Conservation (phyloP, 2,888 invertebrate genomes). For the Hydrotaea cyrtoneurina region DNA sequence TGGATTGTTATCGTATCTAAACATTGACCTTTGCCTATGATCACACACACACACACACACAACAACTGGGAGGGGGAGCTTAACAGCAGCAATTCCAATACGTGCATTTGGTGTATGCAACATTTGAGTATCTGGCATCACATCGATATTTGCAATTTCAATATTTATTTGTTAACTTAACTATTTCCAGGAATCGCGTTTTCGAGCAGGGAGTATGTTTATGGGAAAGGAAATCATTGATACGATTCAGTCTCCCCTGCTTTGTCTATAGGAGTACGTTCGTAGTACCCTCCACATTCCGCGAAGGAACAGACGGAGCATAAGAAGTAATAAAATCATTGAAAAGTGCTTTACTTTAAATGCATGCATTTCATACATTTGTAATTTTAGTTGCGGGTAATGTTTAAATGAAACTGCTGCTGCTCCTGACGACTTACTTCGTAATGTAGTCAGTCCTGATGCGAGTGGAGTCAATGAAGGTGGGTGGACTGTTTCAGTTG, state of each 20-base stretch:
- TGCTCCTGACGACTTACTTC: slow-evolving; percentile 9
- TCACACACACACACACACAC: neutral
- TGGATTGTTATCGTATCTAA: slow-evolving; percentile 31
- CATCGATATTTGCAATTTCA: neutral
- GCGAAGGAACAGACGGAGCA: slow-evolving; percentile 43
- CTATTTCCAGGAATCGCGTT: slow-evolving; percentile 8
- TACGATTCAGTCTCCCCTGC: neutral
- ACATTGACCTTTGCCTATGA: slow-evolving; percentile 55
- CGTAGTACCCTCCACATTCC: too few species aligned
- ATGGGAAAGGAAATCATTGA: neutral
- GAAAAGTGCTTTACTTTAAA: neutral
- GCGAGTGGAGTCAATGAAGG: neutral
- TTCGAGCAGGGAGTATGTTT: neutral
- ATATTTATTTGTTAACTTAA: neutral
- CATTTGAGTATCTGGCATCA: neutral
- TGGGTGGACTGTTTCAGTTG: neutral
- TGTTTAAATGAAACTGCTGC: slow-evolving; percentile 1
- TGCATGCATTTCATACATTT: slow-evolving; percentile 2
- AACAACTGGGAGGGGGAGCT: neutral
- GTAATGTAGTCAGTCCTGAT: slow-evolving; percentile 24
- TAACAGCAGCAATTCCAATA: neutral
- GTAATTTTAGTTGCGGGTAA: neutral
- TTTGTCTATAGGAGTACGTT: neutral
- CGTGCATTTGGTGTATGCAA: neutral
- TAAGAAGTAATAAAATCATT: slow-evolving; percentile 50